These are phyloP conservation scores for Hestina assimilis DNA, from an alignment of 1,140 invertebrate species.

Conservation along the genomic window DNA sequence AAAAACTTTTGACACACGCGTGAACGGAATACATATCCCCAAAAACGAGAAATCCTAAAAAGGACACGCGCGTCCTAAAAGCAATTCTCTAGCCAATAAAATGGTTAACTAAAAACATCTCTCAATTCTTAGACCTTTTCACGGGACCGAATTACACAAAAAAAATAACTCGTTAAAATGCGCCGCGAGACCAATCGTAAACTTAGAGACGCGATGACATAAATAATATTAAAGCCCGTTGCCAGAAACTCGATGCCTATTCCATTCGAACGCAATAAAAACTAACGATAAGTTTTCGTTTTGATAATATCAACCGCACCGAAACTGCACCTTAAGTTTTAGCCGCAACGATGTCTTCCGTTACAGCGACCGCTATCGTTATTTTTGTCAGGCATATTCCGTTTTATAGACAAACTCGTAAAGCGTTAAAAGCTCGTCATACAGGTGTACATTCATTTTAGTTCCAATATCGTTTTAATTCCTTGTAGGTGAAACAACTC, in stretches of 20 bases:
- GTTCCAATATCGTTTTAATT: conserved; percentile 18
- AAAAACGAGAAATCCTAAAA: conserved; percentile 1
- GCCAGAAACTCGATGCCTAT: conserved; percentile 46
- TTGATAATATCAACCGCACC: conserved; percentile 12
- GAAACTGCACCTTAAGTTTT: conserved; percentile 29
- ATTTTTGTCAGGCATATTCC: conserved; percentile 33
- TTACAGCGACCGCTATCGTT: conserved; percentile 14
- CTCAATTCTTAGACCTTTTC: conserved; percentile 23
- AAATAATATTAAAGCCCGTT: conserved; percentile 63
- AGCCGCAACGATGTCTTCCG: conserved; percentile 8
- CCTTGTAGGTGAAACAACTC: conserved; percentile 16
- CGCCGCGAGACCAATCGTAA: conserved; percentile 56
- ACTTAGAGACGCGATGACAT: conserved; percentile 59
- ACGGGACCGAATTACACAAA: conserved; percentile 40
- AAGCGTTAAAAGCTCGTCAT: conserved; percentile 48
- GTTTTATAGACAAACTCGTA: conserved; percentile 47
- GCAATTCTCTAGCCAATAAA: conserved; percentile 11
- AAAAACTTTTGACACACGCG: conserved; percentile 1
- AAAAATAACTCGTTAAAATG: conserved; percentile 61
- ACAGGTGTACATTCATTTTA: conserved; percentile 39
- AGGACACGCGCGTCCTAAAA: conserved; percentile 7
- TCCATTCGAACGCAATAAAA: conserved; percentile 39
- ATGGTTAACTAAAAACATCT: conserved; percentile 21
- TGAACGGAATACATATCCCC: conserved; percentile 2
- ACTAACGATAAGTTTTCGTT: conserved; percentile 24